Base-by-base conservation (phyloP, 2,888 invertebrate species). In the Drosophila kambysellisi region DNA sequence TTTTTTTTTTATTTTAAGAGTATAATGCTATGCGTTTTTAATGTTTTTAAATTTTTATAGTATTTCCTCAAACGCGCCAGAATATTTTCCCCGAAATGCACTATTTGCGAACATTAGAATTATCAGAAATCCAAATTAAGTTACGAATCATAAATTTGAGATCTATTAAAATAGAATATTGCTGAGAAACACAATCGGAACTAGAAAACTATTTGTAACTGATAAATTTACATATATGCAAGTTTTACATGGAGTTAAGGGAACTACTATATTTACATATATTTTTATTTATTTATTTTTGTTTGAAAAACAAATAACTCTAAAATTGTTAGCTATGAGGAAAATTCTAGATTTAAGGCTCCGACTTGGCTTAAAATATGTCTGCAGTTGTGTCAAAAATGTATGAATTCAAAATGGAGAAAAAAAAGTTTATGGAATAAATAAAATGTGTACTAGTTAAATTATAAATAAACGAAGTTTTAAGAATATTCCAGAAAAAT, bases 301-400 rank as follows among this genome's bases (percentile, higher is more conserved):
- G 3, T 11, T 41, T 11, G 5, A 2, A n/a, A 41, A 2, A n/a
- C 0, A n/a, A 41, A n/a, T n/a, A 43, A 43, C 12, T 12, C 6
- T 6, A 1, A 43, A 6, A 20, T 12, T 43, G 6, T 1, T 20
- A 12, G 12, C 3, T 7, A 7, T 20, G 12, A 12, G 7, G 12
- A 12, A 20, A 46, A 20, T 46, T 20, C 7, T 20, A 12, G 7
- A 12, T 20, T 7, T 46, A 20, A 0, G 4, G 20, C 20, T 46
- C 0, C 0, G 7, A 20, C 4, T 46, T 15, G 20, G 11, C 11
- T 5, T 2, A 2, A 41, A 41, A n/a, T n/a, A 41, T n/a, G 1
- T n/a, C n/a, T n/a, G n/a, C 5, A 20, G 20, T 46, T 20, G 20
- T 12, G 12, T 15, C 4, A 46, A 41, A n/a, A n/a, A n/a, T 41